Base-by-base conservation (phyloP, 2,113 vertebrate species). In the Trichomycterus rosablanca region DNA sequence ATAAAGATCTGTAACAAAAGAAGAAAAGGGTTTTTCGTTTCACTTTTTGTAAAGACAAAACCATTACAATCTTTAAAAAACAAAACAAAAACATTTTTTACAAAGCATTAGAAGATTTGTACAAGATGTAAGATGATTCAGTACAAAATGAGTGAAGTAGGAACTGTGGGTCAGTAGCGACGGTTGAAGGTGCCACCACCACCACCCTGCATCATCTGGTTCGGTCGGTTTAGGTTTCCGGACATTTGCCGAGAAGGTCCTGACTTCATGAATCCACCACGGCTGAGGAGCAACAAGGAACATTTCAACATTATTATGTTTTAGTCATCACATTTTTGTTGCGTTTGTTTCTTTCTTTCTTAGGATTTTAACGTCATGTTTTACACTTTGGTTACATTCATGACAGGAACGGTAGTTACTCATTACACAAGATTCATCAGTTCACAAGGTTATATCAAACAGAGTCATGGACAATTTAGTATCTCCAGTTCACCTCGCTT, bases 171-270 rank as follows among this genome's bases (percentile, higher is more conserved):
- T 86, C 74, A 89, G 70, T 88, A 89, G 6, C 86, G 91, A 7
- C 86, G 74, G 0, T 81, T 85, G 55, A 93, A 90, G 12, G 80
- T 86, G 26, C 85, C 94, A 0, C 88, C 89, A 2, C 82, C 87
- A 9, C 81, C 83, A 2, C 81, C 70, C 18, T 81, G 90, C 70
- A 86, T 78, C 54, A 83, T 59, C 44, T 90, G 87, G 76, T 85
- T 89, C 69, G 81, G 84, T 72, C 85, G 79, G 66, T 88, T 89
- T 10, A 89, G 71, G 15, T 85, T 70, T 53, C 84, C 84, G 1
- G 86, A 83, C 0, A 87, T 63, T 35, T 84, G 83, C 83, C 89
- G 90, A 42, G 90, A 85, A 1, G 85, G 83, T 55, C 89, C 90
- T 0, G 81, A 78, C 49, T 85, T 86, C 5, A 87, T 75, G 78